Conservation (phyloP, 2,888 invertebrate species). For the Plemyria rubiginata region DNA sequence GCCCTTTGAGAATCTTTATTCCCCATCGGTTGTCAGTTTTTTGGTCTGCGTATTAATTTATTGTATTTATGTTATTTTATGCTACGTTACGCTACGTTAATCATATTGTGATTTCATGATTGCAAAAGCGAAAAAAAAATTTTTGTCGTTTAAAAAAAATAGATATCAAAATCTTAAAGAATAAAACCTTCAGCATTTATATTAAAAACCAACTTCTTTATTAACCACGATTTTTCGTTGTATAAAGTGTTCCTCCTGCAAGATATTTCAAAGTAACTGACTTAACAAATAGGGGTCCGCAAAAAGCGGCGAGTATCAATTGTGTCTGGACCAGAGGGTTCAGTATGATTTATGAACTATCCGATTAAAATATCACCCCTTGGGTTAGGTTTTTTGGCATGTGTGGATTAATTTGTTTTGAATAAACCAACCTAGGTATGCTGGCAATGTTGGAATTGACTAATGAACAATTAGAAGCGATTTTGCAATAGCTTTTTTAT, state of each 20-base stretch:
- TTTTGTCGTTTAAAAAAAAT: too few relatives aligned
- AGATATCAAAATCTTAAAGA: too few relatives aligned
- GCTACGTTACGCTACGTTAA: too few relatives aligned
- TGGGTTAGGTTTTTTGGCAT: conserved; percentile 17
- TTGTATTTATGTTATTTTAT: too few relatives aligned
- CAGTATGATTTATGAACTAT: conserved; percentile 66
- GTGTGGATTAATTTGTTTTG: conserved; percentile 5
- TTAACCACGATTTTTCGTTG: background rate
- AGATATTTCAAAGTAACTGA: conserved; percentile 44
- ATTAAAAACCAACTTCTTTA: too few relatives aligned
- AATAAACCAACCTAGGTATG: background rate
- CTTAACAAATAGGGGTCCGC: conserved; percentile 36
- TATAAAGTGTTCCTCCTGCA: background rate
- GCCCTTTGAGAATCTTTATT: too few relatives aligned
- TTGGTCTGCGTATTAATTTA: too few relatives aligned
- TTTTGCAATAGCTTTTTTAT: too few relatives aligned
- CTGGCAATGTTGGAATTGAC: background rate
- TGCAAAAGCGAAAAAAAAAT: too few relatives aligned
- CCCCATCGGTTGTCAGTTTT: too few relatives aligned
- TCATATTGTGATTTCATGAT: too few relatives aligned
- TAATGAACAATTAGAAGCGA: background rate
- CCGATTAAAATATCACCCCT: conserved; percentile 62
- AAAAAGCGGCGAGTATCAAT: conserved; percentile 61
- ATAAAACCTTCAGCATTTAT: too few relatives aligned
- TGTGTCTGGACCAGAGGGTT: conserved; percentile 54